Base-by-base conservation (phyloP, 2,113 vertebrate species). In the Lathamus discolor region DNA sequence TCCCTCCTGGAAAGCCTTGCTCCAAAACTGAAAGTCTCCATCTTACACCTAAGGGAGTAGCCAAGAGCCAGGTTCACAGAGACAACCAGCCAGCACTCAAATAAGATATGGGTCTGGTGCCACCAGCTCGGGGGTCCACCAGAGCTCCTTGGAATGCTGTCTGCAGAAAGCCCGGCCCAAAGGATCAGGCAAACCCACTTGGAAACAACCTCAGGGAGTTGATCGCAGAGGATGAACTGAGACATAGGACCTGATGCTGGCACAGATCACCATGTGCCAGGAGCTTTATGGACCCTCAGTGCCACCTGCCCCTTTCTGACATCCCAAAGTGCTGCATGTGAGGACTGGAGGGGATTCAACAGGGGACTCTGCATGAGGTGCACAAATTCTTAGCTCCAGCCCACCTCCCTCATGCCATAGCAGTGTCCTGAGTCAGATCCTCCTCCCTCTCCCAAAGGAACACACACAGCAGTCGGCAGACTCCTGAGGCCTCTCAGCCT, bases 91-190 rank as follows among this genome's bases (percentile, higher is more conserved):
- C 90, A 68, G 28, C 20, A 15, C 10, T 28, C 72, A 33, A 7
- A 37, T 1, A 24, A 49, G 2, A 37, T 25, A 7, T 0, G 4
- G 24, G 4, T 2, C 63, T 73, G 78, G 19, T 11, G n/a, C 22
- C 57, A 35, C 33, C 57, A 59, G 57, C 33, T 59, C 33, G 14
- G 33, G 13, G 33, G 22, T 13, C 57, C 57, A 59, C 13, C 33
- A 59, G 13, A 59, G 35, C 5, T 52, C 54, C 78, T 9, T 7
- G 49, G 59, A 61, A 43, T 8, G 12, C 16, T 8, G 44, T 54
- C 78, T 68, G 82, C 68, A 77, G 44, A n/a, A 10, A 55, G 29
- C 27, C 51, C 16, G 63, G 16, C 15, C 54, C 41, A 23, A 8
- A 0, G 3, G 25, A 31, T 6, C 28, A 4, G 23, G n/a, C 46